Evolutionary conservation across 1,140 invertebrate species (phyloP), one percentile per base, ranked within the genome.

Genomic region (Dendrolimus kikuchii): DNA sequence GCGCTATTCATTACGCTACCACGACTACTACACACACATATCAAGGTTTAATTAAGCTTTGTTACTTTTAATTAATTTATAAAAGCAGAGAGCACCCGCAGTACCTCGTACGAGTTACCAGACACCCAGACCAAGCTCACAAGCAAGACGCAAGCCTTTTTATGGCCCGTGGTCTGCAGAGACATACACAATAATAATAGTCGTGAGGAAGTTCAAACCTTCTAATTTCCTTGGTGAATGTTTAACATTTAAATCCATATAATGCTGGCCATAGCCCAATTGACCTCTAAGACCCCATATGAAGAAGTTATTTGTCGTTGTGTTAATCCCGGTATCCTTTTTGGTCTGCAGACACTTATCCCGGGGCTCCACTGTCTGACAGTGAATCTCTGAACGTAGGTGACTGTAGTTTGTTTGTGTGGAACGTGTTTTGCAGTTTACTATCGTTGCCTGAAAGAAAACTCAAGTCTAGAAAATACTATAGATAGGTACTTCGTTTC

Each of bases 401-500:
- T 89, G 77, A 8, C 89, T 90, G 59, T 89, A 87, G 37, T 73
- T 43, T 0, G 92, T 93, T 74, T 93, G 92, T 0, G 90, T 91
- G 36, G 90, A 90, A 53, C 88, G 88, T 0, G 92, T 93, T 10
- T 59, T 59, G 40, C 88, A 89, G 46, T 89, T 88, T 8, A 87
- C 87, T 56, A 92, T 86, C 45, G 86, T 88, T 0, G 90, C 89
- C 91, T 92, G 78, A 4, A 6, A 55, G 41, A 44, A 7, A 5
- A 37, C 9, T 39, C 37, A 8, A 23, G 23, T 23, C 23, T 23
- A 3, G 3, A 23, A 23, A 23, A 23, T 23, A 23, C 23, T 23
- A 23, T 23, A 23, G n/a, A 23, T 23, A 23, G 3, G 3, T 2
- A 23, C 23, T 3, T 23, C 1, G 3, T 23, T 23, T 23, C 23